A percentile compares a stretch with the other conserved stretches of the same genome.
phyloP scores from a whole-genome alignment of 2,888 invertebrate species.

The Microplitis manilae region DNA sequence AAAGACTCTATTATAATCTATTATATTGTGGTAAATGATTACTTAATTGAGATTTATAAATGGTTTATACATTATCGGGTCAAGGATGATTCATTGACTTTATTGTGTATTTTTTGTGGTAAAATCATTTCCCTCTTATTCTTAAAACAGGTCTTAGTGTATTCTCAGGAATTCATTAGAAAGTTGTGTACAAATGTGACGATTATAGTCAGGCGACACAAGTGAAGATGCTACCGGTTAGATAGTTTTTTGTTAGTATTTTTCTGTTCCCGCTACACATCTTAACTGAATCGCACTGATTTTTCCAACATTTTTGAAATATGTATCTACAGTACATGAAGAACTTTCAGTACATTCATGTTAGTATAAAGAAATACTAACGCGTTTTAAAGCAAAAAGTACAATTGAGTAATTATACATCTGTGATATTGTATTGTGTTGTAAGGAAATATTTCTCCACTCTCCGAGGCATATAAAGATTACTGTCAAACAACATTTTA shows the following conservation, averaged over 20 bases:
- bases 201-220: conserved; percentile 40
- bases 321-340: neutral
- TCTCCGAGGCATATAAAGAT: neutral
- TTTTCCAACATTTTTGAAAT: conserved; percentile 8
- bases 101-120: conserved; percentile 25
- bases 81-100: conserved; percentile 42
- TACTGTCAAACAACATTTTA: neutral
- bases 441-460: too few relatives aligned
- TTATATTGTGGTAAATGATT: neutral
- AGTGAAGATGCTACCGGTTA: conserved; percentile 51
- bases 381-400: neutral
- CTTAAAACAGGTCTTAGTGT: conserved; percentile 55
- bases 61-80: conserved; percentile 27
- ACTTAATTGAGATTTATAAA: neutral
- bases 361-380: conserved; percentile 16
- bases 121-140: conserved; percentile 60
- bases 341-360: conserved; percentile 1
- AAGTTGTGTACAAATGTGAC: conserved; percentile 51
- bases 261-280: conserved; percentile 21
- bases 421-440: too few relatives aligned
- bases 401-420: neutral
- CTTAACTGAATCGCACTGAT: conserved; percentile 13
- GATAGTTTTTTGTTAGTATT: conserved; percentile 18
- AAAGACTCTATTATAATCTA: neutral
- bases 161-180: conserved; percentile 56